These are phyloP conservation scores for Frankliniella intonsa DNA, from an alignment of 2,888 invertebrate genomes.

Conservation along the genomic window DNA sequence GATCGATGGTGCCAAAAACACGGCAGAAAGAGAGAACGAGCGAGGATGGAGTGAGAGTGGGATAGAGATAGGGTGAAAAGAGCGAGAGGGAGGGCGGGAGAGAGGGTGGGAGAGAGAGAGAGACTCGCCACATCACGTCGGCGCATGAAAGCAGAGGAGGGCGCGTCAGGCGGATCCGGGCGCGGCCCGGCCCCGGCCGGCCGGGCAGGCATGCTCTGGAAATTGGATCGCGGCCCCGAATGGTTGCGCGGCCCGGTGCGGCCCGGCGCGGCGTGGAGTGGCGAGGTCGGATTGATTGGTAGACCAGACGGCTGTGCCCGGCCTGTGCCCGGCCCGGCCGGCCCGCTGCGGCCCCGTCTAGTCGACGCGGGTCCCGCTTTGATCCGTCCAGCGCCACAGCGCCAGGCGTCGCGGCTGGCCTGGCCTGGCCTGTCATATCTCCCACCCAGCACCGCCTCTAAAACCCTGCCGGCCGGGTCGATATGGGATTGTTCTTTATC, in stretches of 20 bases:
- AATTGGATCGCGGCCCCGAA: constrained; percentile 33
- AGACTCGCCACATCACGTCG: not conserved
- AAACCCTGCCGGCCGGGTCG: too few relatives aligned
- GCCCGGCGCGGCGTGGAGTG: not conserved
- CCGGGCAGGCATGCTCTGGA: constrained; percentile 40
- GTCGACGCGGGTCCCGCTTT: not conserved
- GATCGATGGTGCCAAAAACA: constrained; percentile 39
- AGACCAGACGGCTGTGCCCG: not conserved
- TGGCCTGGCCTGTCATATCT: too few relatives aligned
- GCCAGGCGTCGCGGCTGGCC: too few relatives aligned
- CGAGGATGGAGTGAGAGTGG: not conserved
- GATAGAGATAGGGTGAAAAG: not conserved
- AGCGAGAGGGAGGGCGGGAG: not conserved
- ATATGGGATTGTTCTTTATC: too few relatives aligned
- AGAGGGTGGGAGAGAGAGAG: not conserved
- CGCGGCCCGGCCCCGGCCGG: constrained; percentile 35
- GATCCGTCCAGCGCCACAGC: too few relatives aligned
- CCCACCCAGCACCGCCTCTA: too few relatives aligned
- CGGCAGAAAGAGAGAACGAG: not conserved
- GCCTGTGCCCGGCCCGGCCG: not conserved
- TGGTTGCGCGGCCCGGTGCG: constrained; percentile 32
- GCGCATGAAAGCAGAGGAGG: constrained; percentile 37
- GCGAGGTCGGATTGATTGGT: not conserved
- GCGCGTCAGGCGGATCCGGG: constrained; percentile 28
- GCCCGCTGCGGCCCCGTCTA: not conserved